These are phyloP conservation scores for Erpobdella octoculata DNA, from an alignment of 2,888 invertebrate species.

Conservation along the genomic window DNA sequence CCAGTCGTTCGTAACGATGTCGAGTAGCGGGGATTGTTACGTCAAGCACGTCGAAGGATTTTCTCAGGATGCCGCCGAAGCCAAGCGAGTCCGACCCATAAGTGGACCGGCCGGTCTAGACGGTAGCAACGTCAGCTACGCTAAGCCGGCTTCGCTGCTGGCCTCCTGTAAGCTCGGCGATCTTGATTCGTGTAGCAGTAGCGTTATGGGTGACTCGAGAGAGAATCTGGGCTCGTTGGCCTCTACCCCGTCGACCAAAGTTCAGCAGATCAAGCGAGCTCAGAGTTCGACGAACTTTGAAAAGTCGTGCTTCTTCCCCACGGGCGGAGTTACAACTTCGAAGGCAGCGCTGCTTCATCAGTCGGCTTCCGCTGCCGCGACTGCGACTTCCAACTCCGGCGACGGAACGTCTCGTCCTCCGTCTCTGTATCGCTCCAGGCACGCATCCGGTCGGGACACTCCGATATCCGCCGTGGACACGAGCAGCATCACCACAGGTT, in stretches of 20 bases:
- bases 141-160: background rate
- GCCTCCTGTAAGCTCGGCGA: background rate
- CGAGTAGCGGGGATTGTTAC: slow-evolving; percentile 22
- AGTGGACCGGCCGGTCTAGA: slow-evolving; percentile 28
- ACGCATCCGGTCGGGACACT: slow-evolving; percentile 34
- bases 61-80: background rate
- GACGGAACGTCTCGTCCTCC: background rate
- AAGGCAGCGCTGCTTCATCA: background rate
- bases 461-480: slow-evolving; percentile 34
- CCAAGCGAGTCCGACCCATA: slow-evolving; percentile 28
- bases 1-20: slow-evolving; percentile 2
- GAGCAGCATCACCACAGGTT: slow-evolving; percentile 34
- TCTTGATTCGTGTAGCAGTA: background rate
- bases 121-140: background rate
- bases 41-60: slow-evolving; percentile 13
- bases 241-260: background rate
- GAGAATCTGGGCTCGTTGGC: background rate
- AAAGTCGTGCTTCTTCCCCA: slow-evolving; percentile 34
- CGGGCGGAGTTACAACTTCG: background rate
- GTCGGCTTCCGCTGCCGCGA: background rate
- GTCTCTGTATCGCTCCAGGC: slow-evolving; percentile 33
- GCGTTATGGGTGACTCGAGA: background rate
- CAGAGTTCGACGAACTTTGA: slow-evolving; percentile 37
- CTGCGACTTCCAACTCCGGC: background rate
- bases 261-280: slow-evolving; percentile 29